Base-by-base conservation (phyloP, 1,140 invertebrate genomes). In the Philopotamus ludificatus region DNA sequence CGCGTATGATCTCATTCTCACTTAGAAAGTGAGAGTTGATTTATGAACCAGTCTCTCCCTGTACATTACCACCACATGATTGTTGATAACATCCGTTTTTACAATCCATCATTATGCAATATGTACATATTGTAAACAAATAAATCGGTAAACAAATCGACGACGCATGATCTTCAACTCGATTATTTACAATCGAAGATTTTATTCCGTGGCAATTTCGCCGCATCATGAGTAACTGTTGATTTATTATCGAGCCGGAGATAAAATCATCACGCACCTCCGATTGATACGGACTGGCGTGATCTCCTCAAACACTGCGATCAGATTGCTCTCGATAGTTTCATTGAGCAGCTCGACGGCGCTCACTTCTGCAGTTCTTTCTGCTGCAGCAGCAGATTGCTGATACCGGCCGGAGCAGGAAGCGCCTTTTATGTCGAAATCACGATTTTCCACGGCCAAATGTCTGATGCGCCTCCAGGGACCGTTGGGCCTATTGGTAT, bases 21-120 rank as follows among this genome's bases (percentile, higher is more conserved):
- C 50, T 25, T 53, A 53, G 50, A 53, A 53, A 53, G 50, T 53
- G 50, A 53, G 50, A 53, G 50, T 53, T 53, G 50, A 53, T 53
- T 53, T 53, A 53, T 53, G 50, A 53, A 53, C 50, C 50, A 53
- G 50, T 53, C 50, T 23, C 28, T 53, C 50, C 50, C 50, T 53
- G 50, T 22, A 22, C 50, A 1, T 25, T 53, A 53, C 50, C 50
- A 22, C 23, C 50, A 53, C 22, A 53, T 26, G 12, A 21, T 10
- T 16, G 23, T 10, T 16, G 50, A 53, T 25, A 25, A n/a, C 50
- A 53, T 53, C 50, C 50, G 50, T 53, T 53, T 53, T 53, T 53
- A 53, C 23, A 25, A 20, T 26, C 20, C 1, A 10, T 53, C 50
- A 9, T 44, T 15, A 44, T 44, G 41, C 23, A 18, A 20, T 21